Base-by-base conservation (phyloP, 2,113 vertebrate species). In the Hepsetus odoe region DNA sequence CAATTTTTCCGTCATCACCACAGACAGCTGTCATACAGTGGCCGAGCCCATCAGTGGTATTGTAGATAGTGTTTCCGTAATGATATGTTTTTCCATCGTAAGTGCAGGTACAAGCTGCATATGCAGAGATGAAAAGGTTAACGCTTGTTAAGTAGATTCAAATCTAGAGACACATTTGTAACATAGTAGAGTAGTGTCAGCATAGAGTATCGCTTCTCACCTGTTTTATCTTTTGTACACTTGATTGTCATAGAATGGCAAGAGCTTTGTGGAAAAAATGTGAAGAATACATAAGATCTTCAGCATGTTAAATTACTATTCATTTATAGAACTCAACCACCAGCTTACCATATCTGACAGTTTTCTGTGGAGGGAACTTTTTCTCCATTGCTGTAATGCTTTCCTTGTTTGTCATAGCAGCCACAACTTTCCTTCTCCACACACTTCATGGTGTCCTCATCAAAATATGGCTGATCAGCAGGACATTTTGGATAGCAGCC, bases 401-500 rank as follows among this genome's bases (percentile, higher is more conserved):
- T 82, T 5, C 87, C 90, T 0, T 87, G 64, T 18, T 81, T 69
- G 49, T 89, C 81, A 22, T 82, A 90, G 82, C 92, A 93, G 24
- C 90, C 88, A 70, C 91, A 93, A 46, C 84, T 46, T 24, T 90
- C 89, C n/a, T 70, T 83, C 14, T 26, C 1, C 72, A 96, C 94
- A 1, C 96, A 98, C 32, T 83, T 87, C 96, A 97, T 97, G 61
- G 89, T 84, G 24, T 94, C 93, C 72, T 98, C 96, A 14, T 91
- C 91, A 83, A 98, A 96, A 86, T 93, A 95, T 0, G 96, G 94
- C 72, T 92, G 88, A 20, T 90, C 83, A 81, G 84, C 46, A 1
- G 95, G 95, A 56, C 96, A 98, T 82, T 88, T 86, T 0, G 96
- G 96, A 83, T 97, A 98, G 90, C 96, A 98, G 59, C 96, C 96